Evolutionary conservation across 2,888 invertebrate genomes (phyloP), one percentile per base, ranked within the genome.

Genomic region (Drosophila paranaensis): DNA sequence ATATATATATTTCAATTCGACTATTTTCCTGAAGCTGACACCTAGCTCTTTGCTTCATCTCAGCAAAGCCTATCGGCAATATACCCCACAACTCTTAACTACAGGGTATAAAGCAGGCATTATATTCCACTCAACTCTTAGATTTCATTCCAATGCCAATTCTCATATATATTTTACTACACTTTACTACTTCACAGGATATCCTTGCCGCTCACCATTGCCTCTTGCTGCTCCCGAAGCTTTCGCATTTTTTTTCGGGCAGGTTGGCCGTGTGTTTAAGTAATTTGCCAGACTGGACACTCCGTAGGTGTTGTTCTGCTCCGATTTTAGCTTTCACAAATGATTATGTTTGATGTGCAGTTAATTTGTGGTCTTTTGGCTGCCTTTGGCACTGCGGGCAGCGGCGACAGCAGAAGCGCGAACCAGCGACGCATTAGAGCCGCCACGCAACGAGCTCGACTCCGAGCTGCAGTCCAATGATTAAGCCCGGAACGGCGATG

Each of bases 261-360:
- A 67, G 61, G 65, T 77, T 71, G 74, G 74, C 78, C 87, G 82
- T 82, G 80, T 84, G 78, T 84, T 88, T 81, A 82, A 87, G 81
- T 84, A 87, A 88, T 88, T 88, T 88, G 81, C 79, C 87, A 81
- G 74, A 79, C 75, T 72, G 73, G 64, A 69, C 67, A 67, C 73
- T 71, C 69, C 48, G 77, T 79, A 79, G 82, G 78, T 81, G 80
- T 72, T 80, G 74, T 60, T 60, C 72, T 69, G 76, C 72, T 58
- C 63, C 73, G 69, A 67, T 70, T 71, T 62, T 55, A 81, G 82
- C 89, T 90, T 90, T 91, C 91, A 91, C 88, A 91, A 91, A 89
- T 91, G 91, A 91, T 91, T 91, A 91, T 90, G 86, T 89, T 90
- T 91, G 91, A 91, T 90, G 90, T 86, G 84, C 76, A 90, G 89